Evolutionary conservation across 2,797 vertebrate species (phyloP), one percentile per base, ranked within the genome.

Genomic region (Cichlasoma orientale): DNA sequence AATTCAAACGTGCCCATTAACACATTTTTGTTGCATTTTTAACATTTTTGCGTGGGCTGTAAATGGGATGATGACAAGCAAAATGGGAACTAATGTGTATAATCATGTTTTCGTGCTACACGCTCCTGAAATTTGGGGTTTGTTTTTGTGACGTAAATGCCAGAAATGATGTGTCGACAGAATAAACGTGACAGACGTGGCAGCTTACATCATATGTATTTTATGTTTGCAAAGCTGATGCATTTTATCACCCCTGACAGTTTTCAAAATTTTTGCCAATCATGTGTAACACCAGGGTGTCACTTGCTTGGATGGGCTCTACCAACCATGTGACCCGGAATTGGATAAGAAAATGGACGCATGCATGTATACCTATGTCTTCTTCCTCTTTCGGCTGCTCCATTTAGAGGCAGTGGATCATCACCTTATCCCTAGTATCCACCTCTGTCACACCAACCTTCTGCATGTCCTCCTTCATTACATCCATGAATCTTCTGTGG

Each of bases 11-110:
- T 23, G 78, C 16, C 66, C 50, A 76, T 90, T 66, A 86, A 90
- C 77, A 77, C 72, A 77, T 75, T 83, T 90, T 75, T 76, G 68
- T 25, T 53, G 74, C 90, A 93, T 95, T 92, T 92, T 78, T 87
- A n/a, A 23, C 83, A 90, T 94, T 90, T 84, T 79, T 50, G 78
- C 23, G 75, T 14, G 44, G 11, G 58, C 75, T 75, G 44, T 75
- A 72, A 86, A 83, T 36, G 19, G 54, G 58, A 88, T 80, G 77
- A 89, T 12, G 78, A 87, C 79, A 71, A 76, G 47, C 50, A 72
- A 83, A 90, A 78, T 78, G 76, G 63, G 78, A 72, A 27, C 72
- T 84, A 74, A 81, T 85, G 74, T 85, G 56, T 93, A 61, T 90
- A 86, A 90, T 93, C 25, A n/a, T 80, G 85, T 59, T 72, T 84